These are phyloP conservation scores for Stegodyphus dumicola DNA, from an alignment of 1,140 invertebrate genomes.

Conservation along the genomic window DNA sequence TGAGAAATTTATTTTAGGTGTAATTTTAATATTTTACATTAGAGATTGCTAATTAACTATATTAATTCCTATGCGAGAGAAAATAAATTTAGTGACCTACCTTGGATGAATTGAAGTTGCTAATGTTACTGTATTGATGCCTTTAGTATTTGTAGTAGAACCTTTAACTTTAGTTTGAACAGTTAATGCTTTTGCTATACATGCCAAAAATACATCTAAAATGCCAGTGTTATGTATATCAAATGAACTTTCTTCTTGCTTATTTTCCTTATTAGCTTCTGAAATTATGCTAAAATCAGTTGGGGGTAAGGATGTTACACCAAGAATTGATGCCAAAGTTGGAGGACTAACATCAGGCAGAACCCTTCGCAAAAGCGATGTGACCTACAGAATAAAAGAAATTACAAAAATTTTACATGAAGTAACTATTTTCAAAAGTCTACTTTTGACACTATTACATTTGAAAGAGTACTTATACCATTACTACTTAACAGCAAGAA, in stretches of 20 bases:
- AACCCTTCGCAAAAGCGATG: constrained; percentile 81
- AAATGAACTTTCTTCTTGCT: constrained; percentile 69
- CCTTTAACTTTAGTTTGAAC: constrained; percentile 88
- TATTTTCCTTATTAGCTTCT: constrained; percentile 63
- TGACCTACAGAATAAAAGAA: constrained; percentile 72
- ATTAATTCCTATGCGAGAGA: neutral
- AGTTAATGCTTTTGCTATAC: constrained; percentile 86
- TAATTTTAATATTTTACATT: too few relatives aligned
- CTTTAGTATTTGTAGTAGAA: constrained; percentile 72
- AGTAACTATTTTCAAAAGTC: neutral
- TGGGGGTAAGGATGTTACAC: constrained; percentile 78
- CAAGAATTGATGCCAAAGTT: constrained; percentile 73
- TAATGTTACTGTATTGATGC: constrained; percentile 70
- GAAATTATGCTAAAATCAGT: constrained; percentile 79
- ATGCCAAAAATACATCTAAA: constrained; percentile 86
- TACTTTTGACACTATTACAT: too few relatives aligned
- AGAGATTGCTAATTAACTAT: too few relatives aligned
- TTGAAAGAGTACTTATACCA: too few relatives aligned
- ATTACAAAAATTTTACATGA: neutral
- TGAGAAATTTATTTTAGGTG: too few relatives aligned
- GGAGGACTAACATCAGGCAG: constrained; percentile 82
- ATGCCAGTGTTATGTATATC: constrained; percentile 76
- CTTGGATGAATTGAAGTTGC: constrained; percentile 65
- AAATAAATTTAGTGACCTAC: constrained; percentile 12
- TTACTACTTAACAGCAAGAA: too few relatives aligned